Evolutionary conservation across 1,140 invertebrate species (phyloP), one percentile per base, ranked within the genome.

Genomic region (Drosophila tani): DNA sequence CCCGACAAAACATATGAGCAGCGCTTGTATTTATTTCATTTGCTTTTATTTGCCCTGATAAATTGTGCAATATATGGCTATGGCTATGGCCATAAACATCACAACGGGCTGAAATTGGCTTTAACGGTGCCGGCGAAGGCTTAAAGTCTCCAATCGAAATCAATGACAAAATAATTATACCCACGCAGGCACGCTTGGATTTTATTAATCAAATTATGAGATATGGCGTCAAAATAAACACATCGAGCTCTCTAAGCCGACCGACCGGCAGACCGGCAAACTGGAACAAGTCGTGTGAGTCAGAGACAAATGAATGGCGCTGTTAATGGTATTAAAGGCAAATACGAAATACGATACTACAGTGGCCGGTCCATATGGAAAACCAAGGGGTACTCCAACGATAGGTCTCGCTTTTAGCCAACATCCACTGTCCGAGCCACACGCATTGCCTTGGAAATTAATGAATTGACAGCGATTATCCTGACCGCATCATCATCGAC

Each of bases 161-260:
- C 64, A 75, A 74, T 80, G 83, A 82, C 83, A 83, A 76, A 81
- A 75, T 75, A 83, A 66, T 83, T 83, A 81, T 70, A 50, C 60
- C 59, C 60, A 60, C 41, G 57, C 73, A 38, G 1, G 51, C 40
- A 45, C 55, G 9, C 24, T 49, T 66, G 43, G 63, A 57, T 66
- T 50, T 66, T 74, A 68, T 90, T 90, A 90, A 90, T 85, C 85
- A 79, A 90, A 85, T 90, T 90, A 90, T 90, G 76, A 74, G 85
- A 90, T 90, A 85, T 79, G 81, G 81, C 57, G 85, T 90, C 85
- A 90, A 90, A 90, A 82, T 82, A 85, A 85, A 90, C 85, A 90
- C 79, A 55, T 67, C 12, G 73, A 63, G 62, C 67, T 60, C 64
- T 46, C 17, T 57, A 70, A 71, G 66, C 60, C 74, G 62, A 51